Percentiles rank a stretch among this genome's conserved stretches.
Conservation (phyloP, 2,797 vertebrate species). For the Lithobates sylvaticus region DNA sequence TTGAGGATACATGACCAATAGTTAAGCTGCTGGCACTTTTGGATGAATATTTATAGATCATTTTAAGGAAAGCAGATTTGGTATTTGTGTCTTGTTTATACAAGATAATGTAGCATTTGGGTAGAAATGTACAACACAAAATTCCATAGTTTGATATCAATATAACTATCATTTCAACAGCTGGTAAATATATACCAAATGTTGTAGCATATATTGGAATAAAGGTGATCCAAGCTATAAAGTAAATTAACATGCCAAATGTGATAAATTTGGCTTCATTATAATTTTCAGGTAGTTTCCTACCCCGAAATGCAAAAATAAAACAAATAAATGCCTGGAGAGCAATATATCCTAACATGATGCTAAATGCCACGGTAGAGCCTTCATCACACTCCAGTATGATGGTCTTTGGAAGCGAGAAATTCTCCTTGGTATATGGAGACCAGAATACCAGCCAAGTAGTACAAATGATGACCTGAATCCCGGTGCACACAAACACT, state of each 20-base stretch:
- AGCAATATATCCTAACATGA: constrained; percentile 86
- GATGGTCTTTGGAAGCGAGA: constrained; percentile 71
- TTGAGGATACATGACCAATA: constrained; percentile 71
- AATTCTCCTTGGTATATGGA: constrained; percentile 73
- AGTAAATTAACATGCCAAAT: constrained; percentile 91
- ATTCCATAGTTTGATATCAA: constrained; percentile 90
- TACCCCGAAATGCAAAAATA: constrained; percentile 86
- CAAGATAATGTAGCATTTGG: constrained; percentile 89
- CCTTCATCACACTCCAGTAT: constrained; percentile 85
- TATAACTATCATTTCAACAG: constrained; percentile 89
- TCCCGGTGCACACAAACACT: constrained; percentile 75
- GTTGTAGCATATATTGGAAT: constrained; percentile 85
- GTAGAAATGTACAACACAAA: constrained; percentile 87
- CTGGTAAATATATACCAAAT: constrained; percentile 83
- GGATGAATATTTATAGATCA: constrained; percentile 82
- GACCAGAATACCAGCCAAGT: constrained; percentile 82
- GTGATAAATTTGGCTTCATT: constrained; percentile 92
- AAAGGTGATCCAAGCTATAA: constrained; percentile 90
- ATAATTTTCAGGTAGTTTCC: constrained; percentile 89
- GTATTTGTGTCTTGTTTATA: constrained; percentile 88
- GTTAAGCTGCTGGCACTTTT: constrained; percentile 71
- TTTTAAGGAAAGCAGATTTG: constrained; percentile 83
- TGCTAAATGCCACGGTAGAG: constrained; percentile 81
- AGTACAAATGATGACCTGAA: constrained; percentile 80
- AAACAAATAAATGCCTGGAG: constrained; percentile 86